phyloP scores from a whole-genome alignment of 1,140 invertebrate species.

The Magallana angulata region DNA sequence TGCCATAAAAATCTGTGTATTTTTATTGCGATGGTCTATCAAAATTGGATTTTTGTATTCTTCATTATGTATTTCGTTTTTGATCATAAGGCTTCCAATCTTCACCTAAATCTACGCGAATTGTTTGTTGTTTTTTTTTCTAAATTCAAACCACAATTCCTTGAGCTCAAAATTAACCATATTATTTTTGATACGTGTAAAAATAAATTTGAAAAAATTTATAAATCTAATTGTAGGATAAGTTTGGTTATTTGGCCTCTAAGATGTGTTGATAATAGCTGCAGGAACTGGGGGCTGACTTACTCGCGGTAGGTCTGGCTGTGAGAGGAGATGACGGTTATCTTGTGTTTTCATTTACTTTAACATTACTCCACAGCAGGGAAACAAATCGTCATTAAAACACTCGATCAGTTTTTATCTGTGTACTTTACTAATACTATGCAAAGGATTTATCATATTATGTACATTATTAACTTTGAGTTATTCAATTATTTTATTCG shows the following conservation, averaged over 20 bases:
- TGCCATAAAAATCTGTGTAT: not conserved
- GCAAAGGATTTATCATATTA: too few relatives aligned
- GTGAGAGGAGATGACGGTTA: not conserved
- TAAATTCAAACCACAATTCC: not conserved
- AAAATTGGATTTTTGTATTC: not conserved
- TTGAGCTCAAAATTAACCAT: not conserved
- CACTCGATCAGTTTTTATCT: not conserved
- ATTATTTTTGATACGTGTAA: not conserved
- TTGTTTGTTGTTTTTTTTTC: too few relatives aligned
- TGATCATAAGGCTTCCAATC: not conserved
- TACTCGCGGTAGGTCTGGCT: not conserved
- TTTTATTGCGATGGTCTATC: not conserved
- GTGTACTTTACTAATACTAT: too few relatives aligned
- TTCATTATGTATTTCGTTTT: not conserved
- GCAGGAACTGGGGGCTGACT: not conserved
- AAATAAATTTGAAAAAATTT: not conserved
- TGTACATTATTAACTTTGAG: too few relatives aligned
- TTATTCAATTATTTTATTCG: not conserved
- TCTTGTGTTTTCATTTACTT: not conserved
- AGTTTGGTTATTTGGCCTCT: not conserved
- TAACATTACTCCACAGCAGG: not conserved
- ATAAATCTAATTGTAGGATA: not conserved
- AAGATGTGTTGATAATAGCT: not conserved
- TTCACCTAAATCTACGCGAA: too few relatives aligned
- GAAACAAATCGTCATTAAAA: not conserved